phyloP scores from a whole-genome alignment of 1,140 invertebrate species.

The Drosophila athabasca region DNA sequence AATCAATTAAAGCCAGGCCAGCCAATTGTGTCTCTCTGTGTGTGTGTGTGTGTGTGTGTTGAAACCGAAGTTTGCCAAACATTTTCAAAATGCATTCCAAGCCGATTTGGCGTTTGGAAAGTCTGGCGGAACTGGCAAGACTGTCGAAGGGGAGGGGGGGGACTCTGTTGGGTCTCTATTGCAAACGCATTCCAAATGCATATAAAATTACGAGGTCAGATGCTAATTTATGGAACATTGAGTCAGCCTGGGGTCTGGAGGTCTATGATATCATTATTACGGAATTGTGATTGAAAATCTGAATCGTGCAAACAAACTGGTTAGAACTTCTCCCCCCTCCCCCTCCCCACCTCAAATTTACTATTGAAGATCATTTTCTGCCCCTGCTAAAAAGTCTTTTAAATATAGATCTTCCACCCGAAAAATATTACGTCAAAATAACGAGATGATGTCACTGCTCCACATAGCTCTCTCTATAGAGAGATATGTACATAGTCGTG shows the following conservation, averaged over 20 bases:
- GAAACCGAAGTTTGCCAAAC: constrained; percentile 31
- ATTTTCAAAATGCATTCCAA: constrained; percentile 12
- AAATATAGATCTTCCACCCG: constrained; percentile 60
- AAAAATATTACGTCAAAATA: constrained; percentile 66
- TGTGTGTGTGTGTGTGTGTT: neutral
- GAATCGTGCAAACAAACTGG: constrained; percentile 1
- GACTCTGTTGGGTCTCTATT: neutral
- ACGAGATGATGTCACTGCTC: constrained; percentile 73
- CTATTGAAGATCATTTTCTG: constrained; percentile 14
- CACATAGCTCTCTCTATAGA: constrained; percentile 44
- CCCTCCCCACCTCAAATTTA: constrained; percentile 1
- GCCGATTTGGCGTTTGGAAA: constrained; percentile 5
- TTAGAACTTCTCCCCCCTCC: neutral
- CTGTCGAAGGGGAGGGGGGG: too few relatives aligned
- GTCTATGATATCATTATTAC: constrained; percentile 54
- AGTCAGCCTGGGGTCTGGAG: constrained; percentile 20
- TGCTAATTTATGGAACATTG: constrained; percentile 52
- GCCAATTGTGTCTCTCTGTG: too few relatives aligned
- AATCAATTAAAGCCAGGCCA: constrained; percentile 55
- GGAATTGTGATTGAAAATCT: constrained; percentile 24
- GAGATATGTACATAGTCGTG: constrained; percentile 34
- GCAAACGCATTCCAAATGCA: constrained; percentile 28
- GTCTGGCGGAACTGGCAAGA: constrained; percentile 9
- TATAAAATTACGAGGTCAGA: constrained; percentile 34
- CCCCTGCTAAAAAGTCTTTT: constrained; percentile 47